Base-by-base conservation (phyloP, 2,113 vertebrate genomes). In the Misgurnus mizolepis region DNA sequence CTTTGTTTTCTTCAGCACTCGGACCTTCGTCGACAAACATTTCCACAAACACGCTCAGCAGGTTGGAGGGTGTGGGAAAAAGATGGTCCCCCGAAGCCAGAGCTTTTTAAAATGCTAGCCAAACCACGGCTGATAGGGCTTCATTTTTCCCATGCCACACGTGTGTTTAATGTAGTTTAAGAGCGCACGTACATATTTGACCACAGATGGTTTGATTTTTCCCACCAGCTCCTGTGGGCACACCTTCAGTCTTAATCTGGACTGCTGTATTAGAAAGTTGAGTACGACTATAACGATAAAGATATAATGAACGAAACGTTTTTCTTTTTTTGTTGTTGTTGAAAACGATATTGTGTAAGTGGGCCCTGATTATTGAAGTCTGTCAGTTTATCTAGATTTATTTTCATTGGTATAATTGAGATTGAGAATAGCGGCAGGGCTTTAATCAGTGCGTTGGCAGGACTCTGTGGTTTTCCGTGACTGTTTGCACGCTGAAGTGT, bases 21-120 rank as follows among this genome's bases (percentile, higher is more conserved):
- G 15, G 73, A 85, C 80, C 79, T 87, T 85, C 86, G 84, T 90
- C 83, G 61, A 88, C 85, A 91, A 91, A 90, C 89, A 91, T 77
- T 86, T 87, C 85, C 77, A 85, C 80, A 80, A 87, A 84, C 82
- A 81, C 87, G 82, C 85, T 85, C 84, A 79, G 87, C 65, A 86
- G 84, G 79, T 71, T 60, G 80, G 83, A 87, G 81, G 84, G 84
- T 84, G 87, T 89, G 89, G 78, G 78, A 84, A 80, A 82, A 74
- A 83, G 76, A 84, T 84, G 72, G 85, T 87, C 68, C 77, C 40
- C 66, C 66, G 80, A 56, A 75, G 76, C 82, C 84, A 86, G 84
- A 65, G 45, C 56, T 84, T 77, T 40, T 39, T 83, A 82, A 34
- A 78, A 76, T 34, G 69, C 18, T 69, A 34, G 58, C 79, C 80